These are phyloP conservation scores for Asobara japonica DNA, from an alignment of 1,140 invertebrate species.

Conservation along the genomic window DNA sequence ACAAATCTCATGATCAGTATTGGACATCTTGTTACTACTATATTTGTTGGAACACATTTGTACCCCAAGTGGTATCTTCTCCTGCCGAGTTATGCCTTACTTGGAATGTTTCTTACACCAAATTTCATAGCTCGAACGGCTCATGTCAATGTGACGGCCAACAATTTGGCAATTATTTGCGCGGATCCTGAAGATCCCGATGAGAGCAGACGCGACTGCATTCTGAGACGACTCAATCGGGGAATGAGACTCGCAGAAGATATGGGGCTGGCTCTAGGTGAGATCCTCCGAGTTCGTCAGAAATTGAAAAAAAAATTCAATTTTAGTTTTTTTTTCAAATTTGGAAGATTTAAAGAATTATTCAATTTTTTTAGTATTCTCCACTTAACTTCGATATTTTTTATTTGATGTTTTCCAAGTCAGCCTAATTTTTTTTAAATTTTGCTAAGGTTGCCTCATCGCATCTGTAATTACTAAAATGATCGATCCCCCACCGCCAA, in stretches of 20 bases:
- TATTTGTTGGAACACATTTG: constrained; percentile 71
- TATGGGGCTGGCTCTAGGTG: constrained; percentile 56
- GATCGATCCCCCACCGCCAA: constrained; percentile 42
- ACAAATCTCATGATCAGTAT: constrained; percentile 66
- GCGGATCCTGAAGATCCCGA: constrained; percentile 67
- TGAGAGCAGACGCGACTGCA: constrained; percentile 59
- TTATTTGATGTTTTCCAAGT: too few relatives aligned
- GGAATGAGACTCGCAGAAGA: constrained; percentile 59
- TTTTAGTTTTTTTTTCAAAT: background rate
- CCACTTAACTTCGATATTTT: too few relatives aligned
- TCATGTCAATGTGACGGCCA: constrained; percentile 70
- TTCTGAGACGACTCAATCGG: constrained; percentile 55
- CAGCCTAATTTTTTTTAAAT: too few relatives aligned
- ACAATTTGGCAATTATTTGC: constrained; percentile 70
- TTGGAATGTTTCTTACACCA: constrained; percentile 70
- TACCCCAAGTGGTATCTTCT: constrained; percentile 72
- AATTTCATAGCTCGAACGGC: constrained; percentile 69
- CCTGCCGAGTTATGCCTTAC: constrained; percentile 70
- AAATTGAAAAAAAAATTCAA: background rate
- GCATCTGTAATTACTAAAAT: constrained; percentile 53
- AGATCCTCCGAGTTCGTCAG: background rate
- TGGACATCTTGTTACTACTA: constrained; percentile 64
- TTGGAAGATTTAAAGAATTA: too few relatives aligned
- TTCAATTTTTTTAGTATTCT: too few relatives aligned
- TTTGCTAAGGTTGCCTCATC: constrained; percentile 59